Evolutionary conservation across 2,113 vertebrate species (phyloP).

Genomic region (Sapajus apella): DNA sequence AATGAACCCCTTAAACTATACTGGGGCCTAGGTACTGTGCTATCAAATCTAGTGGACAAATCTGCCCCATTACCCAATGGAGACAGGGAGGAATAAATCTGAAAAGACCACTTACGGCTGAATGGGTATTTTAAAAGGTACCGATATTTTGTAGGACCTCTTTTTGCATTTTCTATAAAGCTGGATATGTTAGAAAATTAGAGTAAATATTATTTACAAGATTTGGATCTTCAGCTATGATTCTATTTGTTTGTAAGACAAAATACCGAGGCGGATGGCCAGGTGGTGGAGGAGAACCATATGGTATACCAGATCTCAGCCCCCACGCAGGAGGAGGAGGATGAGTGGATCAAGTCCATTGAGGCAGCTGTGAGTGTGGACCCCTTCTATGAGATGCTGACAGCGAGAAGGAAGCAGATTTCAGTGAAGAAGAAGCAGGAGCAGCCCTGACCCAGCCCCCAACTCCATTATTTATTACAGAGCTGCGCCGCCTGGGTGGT

Average conservation of each 20-base stretch:
- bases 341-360: too few relatives aligned
- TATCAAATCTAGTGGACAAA: background rate
- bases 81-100: background rate
- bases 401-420: conserved; percentile 95
- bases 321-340: too few relatives aligned
- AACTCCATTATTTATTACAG: conserved; percentile 64
- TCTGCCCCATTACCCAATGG: background rate
- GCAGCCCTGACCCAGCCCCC: conserved; percentile 81
- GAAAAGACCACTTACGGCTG: background rate
- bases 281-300: too few relatives aligned
- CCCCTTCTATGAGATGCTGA: conserved; percentile 97
- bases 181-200: background rate
- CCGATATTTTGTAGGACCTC: background rate
- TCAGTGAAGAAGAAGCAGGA: conserved; percentile 96
- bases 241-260: background rate
- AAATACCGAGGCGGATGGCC: too few relatives aligned
- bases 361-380: conserved; percentile 93
- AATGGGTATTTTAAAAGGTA: background rate
- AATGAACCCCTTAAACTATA: background rate
- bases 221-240: background rate
- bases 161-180: background rate
- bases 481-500: conserved; percentile 68
- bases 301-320: too few relatives aligned
- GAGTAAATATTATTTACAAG: background rate
- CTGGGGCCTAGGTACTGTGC: background rate